Evolutionary conservation across 2,113 vertebrate species (phyloP), one percentile per base, ranked within the genome.

Genomic region (Boulengeromyrus knoepffleri): DNA sequence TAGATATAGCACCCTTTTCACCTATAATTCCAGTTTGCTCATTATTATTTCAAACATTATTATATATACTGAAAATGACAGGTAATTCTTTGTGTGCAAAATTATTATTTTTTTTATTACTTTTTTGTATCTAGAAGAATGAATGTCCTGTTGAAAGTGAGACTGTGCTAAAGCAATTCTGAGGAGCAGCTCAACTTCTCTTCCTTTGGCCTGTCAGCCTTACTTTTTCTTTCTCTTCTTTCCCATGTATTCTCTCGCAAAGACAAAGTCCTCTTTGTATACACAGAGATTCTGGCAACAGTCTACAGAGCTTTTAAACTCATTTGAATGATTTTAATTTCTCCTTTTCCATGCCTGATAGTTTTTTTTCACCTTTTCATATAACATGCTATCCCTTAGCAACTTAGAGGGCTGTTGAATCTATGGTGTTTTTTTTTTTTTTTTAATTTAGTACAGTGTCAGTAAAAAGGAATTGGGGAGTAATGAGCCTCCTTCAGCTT

Each of bases 221-320:
- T 95, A 94, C 95, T 42, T 5, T 94, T 39, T 17, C 36, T 93
- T 92, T 93, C 92, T 93, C 92, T 92, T 89, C 90, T 94, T 92
- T 96, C 94, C 95, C 95, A 95, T 96, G 94, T 94, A 92, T 93
- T 94, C 90, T 93, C 92, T 93, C 93, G 92, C 92, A 46, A 91
- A 93, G 93, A 96, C 95, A 96, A 95, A 96, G 95, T 95, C 89
- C 90, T 93, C 95, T 95, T 96, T 96, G 95, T 96, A 17, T 85
- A 91, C 87, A 92, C 89, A 56, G 92, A 92, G 94, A 93, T 95
- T 94, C 95, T 94, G 95, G 95, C 95, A 90, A 92, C 92, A 93
- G 93, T 92, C 91, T 93, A 93, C 92, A 93, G 88, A 92, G 93
- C 95, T 95, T 94, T 94, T 94, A 95, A 94, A 95, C 93, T 92